These are phyloP conservation scores for Pimephales promelas DNA, from an alignment of 2,113 vertebrate genomes.

Conservation along the genomic window DNA sequence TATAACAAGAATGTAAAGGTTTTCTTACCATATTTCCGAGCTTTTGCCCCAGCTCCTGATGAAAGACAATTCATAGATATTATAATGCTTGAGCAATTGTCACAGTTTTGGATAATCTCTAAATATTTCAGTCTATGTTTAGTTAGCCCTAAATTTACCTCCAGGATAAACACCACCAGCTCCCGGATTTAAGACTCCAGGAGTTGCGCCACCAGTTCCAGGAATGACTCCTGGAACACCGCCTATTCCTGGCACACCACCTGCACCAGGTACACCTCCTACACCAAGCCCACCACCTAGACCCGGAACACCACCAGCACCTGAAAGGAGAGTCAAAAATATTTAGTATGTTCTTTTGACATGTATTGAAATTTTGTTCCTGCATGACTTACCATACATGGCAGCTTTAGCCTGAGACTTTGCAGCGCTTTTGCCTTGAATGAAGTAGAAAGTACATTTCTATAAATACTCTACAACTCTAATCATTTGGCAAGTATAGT, in stretches of 20 bases:
- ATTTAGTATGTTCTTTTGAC: background rate
- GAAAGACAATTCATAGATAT: background rate
- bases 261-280: conserved; percentile 35
- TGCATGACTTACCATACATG: conserved; percentile 59
- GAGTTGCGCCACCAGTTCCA: conserved; percentile 1
- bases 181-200: conserved; percentile 41
- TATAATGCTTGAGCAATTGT: background rate
- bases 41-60: conserved; percentile 51
- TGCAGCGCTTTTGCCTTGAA: conserved; percentile 40
- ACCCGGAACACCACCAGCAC: conserved; percentile 44
- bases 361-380: background rate
- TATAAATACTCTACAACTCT: background rate
- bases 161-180: conserved; percentile 49
- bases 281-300: conserved; percentile 42
- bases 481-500: background rate
- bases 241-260: conserved; percentile 32
- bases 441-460: background rate
- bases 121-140: background rate
- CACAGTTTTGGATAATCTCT: background rate
- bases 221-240: conserved; percentile 34
- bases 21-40: conserved; percentile 56
- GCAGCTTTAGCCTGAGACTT: conserved; percentile 62
- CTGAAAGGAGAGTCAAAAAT: conserved; percentile 1
- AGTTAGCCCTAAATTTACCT: conserved; percentile 23
- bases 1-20: background rate